Evolutionary conservation across 2,888 invertebrate species (phyloP).

Genomic region (Eupithecia inturbata): DNA sequence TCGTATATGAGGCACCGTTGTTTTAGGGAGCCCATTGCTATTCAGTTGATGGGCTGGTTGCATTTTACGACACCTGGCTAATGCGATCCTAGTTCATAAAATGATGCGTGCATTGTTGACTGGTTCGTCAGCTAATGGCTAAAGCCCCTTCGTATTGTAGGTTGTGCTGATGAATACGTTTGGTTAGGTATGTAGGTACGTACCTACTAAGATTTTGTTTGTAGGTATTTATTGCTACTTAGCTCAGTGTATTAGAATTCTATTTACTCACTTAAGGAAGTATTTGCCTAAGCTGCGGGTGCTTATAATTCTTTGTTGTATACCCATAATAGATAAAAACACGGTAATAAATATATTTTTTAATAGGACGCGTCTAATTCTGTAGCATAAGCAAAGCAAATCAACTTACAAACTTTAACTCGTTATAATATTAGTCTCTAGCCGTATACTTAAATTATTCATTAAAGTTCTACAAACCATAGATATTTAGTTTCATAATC

Average conservation of each 20-base stretch:
- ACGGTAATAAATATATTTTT: background rate
- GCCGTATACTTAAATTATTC: conserved; percentile 43
- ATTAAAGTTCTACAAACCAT: conserved; percentile 44
- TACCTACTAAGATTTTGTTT: too few relatives aligned
- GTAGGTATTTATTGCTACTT: background rate
- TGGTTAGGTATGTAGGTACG: background rate
- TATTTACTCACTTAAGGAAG: background rate
- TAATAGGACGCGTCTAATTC: background rate
- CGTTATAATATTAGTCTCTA: background rate
- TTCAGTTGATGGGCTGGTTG: conserved; percentile 54
- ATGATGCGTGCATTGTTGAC: conserved; percentile 36
- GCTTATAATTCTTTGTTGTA: background rate
- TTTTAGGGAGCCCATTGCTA: conserved; percentile 37
- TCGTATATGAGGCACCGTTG: conserved; percentile 34
- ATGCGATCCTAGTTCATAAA: conserved; percentile 54
- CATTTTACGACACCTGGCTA: conserved; percentile 65
- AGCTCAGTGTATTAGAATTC: background rate
- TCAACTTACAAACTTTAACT: conserved; percentile 9
- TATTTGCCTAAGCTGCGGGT: background rate
- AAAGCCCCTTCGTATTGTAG: conserved; percentile 20
- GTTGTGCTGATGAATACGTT: conserved; percentile 8
- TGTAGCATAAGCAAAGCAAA: background rate
- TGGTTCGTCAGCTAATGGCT: conserved; percentile 12
- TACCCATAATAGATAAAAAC: background rate
- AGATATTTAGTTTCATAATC: conserved; percentile 60